Conservation (phyloP, 2,888 invertebrate genomes). For the Dynastes hyllus region DNA sequence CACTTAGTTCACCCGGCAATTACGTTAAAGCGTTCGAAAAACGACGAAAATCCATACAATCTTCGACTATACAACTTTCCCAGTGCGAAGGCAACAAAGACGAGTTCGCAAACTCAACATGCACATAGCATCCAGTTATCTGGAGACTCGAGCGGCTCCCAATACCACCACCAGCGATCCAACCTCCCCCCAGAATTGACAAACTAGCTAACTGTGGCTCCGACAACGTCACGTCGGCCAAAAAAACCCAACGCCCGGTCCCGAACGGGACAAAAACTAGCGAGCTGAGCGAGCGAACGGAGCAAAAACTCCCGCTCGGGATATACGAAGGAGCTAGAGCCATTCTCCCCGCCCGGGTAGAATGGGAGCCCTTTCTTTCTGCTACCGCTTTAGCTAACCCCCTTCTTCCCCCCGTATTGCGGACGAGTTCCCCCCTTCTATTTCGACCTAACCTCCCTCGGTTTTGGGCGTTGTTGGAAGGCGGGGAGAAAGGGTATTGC, state of each 20-base stretch:
- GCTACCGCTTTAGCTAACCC: no score
- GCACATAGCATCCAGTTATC: neutral
- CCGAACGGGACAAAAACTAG: conserved; percentile 61
- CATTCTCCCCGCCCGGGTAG: neutral
- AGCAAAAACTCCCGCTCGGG: conserved; percentile 29
- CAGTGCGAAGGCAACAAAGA: neutral
- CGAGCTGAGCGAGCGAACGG: conserved; percentile 4
- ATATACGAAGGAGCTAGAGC: conserved; percentile 4
- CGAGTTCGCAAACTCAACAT: neutral
- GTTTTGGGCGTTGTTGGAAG: neutral
- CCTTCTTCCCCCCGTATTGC: neutral
- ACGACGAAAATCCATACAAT: neutral
- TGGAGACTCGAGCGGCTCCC: neutral
- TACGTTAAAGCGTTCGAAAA: neutral
- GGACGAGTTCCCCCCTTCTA: neutral
- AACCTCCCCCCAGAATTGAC: conserved; percentile 64
- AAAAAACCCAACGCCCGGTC: conserved; percentile 55
- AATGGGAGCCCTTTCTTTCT: conserved; percentile 22
- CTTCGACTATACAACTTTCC: no score
- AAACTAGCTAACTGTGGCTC: conserved; percentile 73
- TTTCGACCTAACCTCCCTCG: neutral
- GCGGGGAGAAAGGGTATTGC: neutral
- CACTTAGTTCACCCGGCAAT: neutral
- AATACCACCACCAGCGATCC: conserved; percentile 5
- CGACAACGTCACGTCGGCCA: conserved; percentile 67